These are phyloP conservation scores for Camponotus fellah DNA, from an alignment of 2,888 invertebrate genomes.

Conservation along the genomic window DNA sequence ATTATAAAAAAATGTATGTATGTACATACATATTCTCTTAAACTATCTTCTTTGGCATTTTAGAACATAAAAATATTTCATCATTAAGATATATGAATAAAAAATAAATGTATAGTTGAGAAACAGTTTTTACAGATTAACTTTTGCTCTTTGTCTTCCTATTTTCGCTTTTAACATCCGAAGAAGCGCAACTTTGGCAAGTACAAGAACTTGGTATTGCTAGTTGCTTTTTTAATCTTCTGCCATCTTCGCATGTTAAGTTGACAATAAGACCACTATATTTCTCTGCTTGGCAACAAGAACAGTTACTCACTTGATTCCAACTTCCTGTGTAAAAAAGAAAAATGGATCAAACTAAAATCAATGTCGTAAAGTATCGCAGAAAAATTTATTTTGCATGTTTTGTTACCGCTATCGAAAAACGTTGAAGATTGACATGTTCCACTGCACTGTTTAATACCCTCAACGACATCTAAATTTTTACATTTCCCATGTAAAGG, in stretches of 20 bases:
- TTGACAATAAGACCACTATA: constrained; percentile 84
- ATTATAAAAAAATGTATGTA: neutral
- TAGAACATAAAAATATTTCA: neutral
- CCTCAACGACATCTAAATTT: constrained; percentile 88
- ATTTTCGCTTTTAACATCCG: neutral
- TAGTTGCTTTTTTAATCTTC: constrained; percentile 77
- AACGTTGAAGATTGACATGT: constrained; percentile 90
- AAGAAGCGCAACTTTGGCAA: constrained; percentile 80
- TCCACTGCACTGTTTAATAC: constrained; percentile 91
- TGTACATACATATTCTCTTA: neutral
- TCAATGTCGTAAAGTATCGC: neutral
- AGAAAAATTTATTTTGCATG: neutral
- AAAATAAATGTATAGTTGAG: neutral
- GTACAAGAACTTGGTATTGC: constrained; percentile 83
- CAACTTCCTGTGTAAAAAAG: constrained; percentile 73
- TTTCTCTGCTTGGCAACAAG: constrained; percentile 80
- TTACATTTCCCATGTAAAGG: constrained; percentile 89
- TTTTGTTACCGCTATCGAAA: constrained; percentile 89
- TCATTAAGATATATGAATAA: constrained; percentile 5
- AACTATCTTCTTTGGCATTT: neutral
- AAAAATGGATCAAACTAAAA: neutral
- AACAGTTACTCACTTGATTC: constrained; percentile 80
- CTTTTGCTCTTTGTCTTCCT: constrained; percentile 25
- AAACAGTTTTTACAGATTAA: neutral
- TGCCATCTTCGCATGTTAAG: constrained; percentile 87